Conservation (phyloP, 2,113 vertebrate genomes). For the Atlantisia rogersi region DNA sequence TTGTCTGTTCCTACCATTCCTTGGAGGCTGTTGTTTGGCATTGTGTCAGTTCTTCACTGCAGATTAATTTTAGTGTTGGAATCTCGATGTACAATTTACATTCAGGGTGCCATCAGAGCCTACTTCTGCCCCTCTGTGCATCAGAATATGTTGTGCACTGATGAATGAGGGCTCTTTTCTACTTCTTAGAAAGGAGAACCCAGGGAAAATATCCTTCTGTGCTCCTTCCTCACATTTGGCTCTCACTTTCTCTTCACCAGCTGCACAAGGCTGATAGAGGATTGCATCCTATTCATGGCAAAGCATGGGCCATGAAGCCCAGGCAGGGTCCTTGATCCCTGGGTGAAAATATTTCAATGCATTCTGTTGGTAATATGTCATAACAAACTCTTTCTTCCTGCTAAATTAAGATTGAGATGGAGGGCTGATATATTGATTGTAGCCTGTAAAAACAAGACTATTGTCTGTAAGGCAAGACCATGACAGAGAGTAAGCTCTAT, state of each 20-base stretch:
- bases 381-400: not conserved
- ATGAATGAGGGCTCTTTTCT: not conserved
- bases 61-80: not conserved
- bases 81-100: not conserved
- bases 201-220: not conserved
- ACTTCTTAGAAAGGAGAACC: not conserved
- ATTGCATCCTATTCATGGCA: not conserved
- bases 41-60: not conserved
- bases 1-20: not conserved
- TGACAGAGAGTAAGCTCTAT: not conserved
- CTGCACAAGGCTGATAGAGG: not conserved
- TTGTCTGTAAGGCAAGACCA: not conserved
- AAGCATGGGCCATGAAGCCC: rapidly evolving
- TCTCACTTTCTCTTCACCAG: not conserved
- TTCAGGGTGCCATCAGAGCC: not conserved
- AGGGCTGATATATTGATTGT: not conserved
- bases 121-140: not conserved
- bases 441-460: not conserved
- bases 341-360: not conserved
- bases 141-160: not conserved
- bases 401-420: not conserved
- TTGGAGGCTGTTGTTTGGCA: not conserved
- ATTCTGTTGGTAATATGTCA: not conserved
- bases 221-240: not conserved
- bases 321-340: not conserved